Percentiles rank a stretch among this genome's conserved stretches.
These are phyloP conservation scores for Drosophila putrida DNA, from an alignment of 2,888 invertebrate species.

Conservation along the genomic window DNA sequence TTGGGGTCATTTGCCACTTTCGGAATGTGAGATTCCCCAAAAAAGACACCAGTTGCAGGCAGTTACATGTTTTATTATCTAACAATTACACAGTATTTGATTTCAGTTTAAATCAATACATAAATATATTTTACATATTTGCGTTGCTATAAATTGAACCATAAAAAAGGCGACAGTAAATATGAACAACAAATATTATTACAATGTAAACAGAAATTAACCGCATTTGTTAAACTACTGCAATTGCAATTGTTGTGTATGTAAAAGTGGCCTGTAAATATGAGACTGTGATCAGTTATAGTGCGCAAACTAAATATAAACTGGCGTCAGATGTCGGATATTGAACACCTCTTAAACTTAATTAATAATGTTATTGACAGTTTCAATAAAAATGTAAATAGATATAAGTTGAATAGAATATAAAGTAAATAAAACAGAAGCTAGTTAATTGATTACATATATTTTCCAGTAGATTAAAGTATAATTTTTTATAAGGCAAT, in stretches of 20 bases:
- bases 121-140: constrained; percentile 7
- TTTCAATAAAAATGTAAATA: background rate
- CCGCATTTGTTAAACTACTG: constrained; percentile 7
- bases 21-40: background rate
- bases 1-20: constrained; percentile 9
- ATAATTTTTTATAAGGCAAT: background rate
- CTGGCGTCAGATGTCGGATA: background rate
- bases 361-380: background rate
- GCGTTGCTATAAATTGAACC: constrained; percentile 17
- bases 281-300: constrained; percentile 2
- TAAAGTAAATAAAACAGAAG: background rate
- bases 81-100: constrained; percentile 9
- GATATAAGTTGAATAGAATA: background rate
- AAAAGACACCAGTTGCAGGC: constrained; percentile 11
- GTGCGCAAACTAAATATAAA: background rate
- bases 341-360: background rate
- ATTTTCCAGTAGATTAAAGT: background rate
- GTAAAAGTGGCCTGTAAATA: constrained; percentile 8
- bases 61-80: constrained; percentile 13
- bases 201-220: constrained; percentile 33
- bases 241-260: constrained; percentile 7
- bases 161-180: constrained; percentile 30
- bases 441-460: background rate
- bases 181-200: constrained; percentile 39
- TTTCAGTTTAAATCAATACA: constrained; percentile 14